phyloP scores from a whole-genome alignment of 2,113 vertebrate species.

The Kryptolebias marmoratus region DNA sequence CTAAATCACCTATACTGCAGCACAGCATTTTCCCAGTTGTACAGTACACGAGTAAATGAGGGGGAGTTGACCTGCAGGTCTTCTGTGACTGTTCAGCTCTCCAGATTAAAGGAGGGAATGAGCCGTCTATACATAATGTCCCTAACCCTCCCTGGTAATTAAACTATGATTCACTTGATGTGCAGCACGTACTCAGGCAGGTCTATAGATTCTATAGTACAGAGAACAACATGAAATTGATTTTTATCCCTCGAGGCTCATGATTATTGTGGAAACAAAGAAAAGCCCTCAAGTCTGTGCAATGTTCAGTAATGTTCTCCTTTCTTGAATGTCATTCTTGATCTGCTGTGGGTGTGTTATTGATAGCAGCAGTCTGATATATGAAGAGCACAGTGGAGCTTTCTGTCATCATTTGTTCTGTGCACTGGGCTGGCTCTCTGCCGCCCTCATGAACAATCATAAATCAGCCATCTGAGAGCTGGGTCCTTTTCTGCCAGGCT shows the following conservation, averaged over 20 bases:
- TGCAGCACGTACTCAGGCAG: slow-evolving; percentile 30
- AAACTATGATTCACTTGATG: slow-evolving; percentile 44
- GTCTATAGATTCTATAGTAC: slow-evolving; percentile 25
- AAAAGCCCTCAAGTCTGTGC: slow-evolving; percentile 5
- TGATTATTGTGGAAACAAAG: slow-evolving; percentile 15
- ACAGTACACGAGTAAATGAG: slow-evolving; percentile 24
- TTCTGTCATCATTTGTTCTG: slow-evolving; percentile 62
- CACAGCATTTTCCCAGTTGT: background rate
- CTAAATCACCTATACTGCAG: slow-evolving; percentile 9
- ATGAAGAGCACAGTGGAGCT: slow-evolving; percentile 20
- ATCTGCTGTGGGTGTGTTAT: slow-evolving; percentile 23
- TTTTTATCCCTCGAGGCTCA: slow-evolving; percentile 35
- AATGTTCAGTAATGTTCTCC: background rate
- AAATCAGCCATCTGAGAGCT: slow-evolving; percentile 68
- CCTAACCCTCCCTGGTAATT: slow-evolving; percentile 38
- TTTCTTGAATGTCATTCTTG: slow-evolving; percentile 21
- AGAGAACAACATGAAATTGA: slow-evolving; percentile 51
- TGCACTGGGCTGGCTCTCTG: slow-evolving; percentile 2
- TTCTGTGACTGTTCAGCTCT: slow-evolving; percentile 17
- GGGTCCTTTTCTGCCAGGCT: slow-evolving; percentile 49
- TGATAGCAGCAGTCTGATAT: slow-evolving; percentile 22
- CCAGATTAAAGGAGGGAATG: slow-evolving; percentile 35
- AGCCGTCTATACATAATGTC: slow-evolving; percentile 26
- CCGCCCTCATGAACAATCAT: slow-evolving; percentile 42
- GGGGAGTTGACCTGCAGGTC: slow-evolving; percentile 32